Percentiles rank a stretch among this genome's conserved stretches.
These are phyloP conservation scores for Panthera leo DNA, from an alignment of 2,113 vertebrate species.

Conservation along the genomic window DNA sequence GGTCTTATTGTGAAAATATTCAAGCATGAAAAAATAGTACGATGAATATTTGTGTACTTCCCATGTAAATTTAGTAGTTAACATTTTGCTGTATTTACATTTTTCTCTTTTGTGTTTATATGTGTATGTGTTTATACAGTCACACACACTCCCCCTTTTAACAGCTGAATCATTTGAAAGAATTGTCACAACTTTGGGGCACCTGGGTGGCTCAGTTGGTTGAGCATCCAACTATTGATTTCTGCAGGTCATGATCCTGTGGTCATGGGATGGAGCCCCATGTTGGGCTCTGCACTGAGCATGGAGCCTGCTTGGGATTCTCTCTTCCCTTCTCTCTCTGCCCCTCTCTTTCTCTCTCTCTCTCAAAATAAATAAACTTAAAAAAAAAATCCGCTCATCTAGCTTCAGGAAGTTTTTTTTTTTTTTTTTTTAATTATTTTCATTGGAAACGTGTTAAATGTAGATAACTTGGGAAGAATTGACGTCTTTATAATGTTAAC, in stretches of 20 bases:
- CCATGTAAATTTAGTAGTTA: neutral
- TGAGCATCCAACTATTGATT: neutral
- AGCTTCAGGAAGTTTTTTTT: too few species aligned
- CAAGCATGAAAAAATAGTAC: neutral
- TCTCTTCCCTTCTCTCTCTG: neutral
- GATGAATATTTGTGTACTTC: neutral
- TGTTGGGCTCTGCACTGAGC: neutral
- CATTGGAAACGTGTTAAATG: neutral
- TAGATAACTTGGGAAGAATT: neutral
- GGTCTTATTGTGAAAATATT: neutral
- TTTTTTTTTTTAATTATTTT: neutral
- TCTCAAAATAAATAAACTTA: neutral
- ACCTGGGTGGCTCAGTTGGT: neutral
- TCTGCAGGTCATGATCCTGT: neutral
- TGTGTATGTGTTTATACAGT: neutral
- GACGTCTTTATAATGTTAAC: neutral
- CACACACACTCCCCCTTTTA: neutral
- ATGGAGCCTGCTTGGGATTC: neutral
- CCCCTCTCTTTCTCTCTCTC: neutral
- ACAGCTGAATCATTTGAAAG: neutral
- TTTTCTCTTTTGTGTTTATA: neutral
- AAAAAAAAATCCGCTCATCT: neutral
- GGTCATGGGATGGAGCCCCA: neutral
- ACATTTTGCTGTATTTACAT: neutral
- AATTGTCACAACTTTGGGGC: too few species aligned